phyloP scores from a whole-genome alignment of 2,797 vertebrate species.

The Labroides dimidiatus region DNA sequence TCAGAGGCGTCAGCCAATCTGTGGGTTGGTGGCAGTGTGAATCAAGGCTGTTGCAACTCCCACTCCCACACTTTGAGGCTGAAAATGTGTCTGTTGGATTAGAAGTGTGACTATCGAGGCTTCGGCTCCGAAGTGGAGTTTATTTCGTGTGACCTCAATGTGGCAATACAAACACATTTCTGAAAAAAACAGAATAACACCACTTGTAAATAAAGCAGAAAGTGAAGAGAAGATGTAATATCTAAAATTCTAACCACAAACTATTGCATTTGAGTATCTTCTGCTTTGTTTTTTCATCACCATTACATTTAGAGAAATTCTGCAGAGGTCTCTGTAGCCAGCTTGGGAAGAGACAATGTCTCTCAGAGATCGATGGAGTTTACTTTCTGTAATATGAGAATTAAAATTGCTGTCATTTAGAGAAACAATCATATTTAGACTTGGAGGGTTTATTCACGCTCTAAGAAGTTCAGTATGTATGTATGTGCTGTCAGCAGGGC shows the following conservation, averaged over 20 bases:
- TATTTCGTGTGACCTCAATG: slow-evolving; percentile 38
- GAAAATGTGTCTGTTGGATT: slow-evolving; percentile 66
- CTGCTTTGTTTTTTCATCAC: background rate
- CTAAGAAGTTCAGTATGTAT: slow-evolving; percentile 29
- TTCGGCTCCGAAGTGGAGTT: slow-evolving; percentile 38
- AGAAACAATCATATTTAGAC: slow-evolving; percentile 44
- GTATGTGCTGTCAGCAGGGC: slow-evolving; percentile 34
- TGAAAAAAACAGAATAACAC: slow-evolving; percentile 26
- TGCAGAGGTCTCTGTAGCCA: background rate
- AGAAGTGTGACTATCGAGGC: slow-evolving; percentile 56
- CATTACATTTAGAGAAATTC: slow-evolving; percentile 11
- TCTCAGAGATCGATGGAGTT: slow-evolving; percentile 21
- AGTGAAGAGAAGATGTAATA: background rate
- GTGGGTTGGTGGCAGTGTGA: slow-evolving; percentile 67
- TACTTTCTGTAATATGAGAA: slow-evolving; percentile 32
- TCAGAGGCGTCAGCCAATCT: slow-evolving; percentile 67
- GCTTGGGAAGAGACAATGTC: slow-evolving; percentile 20
- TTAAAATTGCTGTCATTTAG: slow-evolving; percentile 28
- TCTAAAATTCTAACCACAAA: slow-evolving; percentile 21
- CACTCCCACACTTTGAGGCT: slow-evolving; percentile 56
- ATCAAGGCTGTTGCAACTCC: slow-evolving; percentile 60
- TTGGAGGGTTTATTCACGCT: slow-evolving; percentile 21
- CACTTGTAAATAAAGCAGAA: slow-evolving; percentile 30
- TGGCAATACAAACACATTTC: slow-evolving; percentile 46
- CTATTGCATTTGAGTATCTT: background rate